Evolutionary conservation across 2,113 vertebrate species (phyloP).

Genomic region (Neotoma lepida): DNA sequence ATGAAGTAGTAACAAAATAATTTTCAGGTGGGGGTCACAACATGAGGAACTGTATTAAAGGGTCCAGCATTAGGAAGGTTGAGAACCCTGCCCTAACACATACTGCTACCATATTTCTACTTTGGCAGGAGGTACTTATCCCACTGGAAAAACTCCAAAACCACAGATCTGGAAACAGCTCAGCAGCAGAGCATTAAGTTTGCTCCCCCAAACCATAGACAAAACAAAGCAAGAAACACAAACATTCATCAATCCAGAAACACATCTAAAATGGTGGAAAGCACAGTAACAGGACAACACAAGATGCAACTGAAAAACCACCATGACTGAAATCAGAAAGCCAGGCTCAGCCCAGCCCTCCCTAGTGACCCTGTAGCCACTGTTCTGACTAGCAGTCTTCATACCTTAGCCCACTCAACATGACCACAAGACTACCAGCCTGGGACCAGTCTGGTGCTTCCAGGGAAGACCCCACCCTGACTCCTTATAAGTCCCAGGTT

Average conservation of each 20-base stretch:
- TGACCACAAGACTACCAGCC: background rate
- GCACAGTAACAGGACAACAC: background rate
- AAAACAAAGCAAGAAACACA: background rate
- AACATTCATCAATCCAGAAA: background rate
- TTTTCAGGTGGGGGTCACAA: background rate
- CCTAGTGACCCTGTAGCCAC: background rate
- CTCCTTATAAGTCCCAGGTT: background rate
- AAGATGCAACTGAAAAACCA: constrained; percentile 34
- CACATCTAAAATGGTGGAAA: background rate
- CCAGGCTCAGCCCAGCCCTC: background rate
- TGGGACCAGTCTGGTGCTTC: background rate
- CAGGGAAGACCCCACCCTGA: background rate
- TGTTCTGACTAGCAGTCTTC: background rate
- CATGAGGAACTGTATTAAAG: background rate
- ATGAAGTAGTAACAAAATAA: background rate
- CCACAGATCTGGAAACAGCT: background rate
- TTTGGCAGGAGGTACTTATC: background rate
- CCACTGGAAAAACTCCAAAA: background rate
- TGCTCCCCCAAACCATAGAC: background rate
- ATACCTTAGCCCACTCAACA: background rate
- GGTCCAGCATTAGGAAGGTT: background rate
- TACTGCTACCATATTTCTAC: background rate
- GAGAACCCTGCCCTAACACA: background rate
- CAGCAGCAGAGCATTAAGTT: background rate
- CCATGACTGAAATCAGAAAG: background rate